Evolutionary conservation across 2,888 invertebrate species (phyloP).

Genomic region (Monoplex corrugatus): DNA sequence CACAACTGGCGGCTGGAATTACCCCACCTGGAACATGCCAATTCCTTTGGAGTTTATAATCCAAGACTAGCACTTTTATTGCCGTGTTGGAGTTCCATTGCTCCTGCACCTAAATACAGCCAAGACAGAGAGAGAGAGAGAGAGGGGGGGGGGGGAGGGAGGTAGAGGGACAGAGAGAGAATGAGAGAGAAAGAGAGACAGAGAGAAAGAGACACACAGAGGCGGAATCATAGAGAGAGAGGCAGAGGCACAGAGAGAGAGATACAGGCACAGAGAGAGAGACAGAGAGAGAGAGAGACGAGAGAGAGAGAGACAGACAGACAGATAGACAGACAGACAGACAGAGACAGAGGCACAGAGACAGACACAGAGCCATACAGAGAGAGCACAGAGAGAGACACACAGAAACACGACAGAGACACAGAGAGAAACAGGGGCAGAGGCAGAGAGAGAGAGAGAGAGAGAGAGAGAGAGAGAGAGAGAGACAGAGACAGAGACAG

Average conservation of each 20-base stretch:
- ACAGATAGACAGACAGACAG: neutral
- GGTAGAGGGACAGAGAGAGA: neutral
- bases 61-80: neutral
- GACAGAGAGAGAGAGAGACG: too few species aligned
- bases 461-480: neutral
- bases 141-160: neutral
- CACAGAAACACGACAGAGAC: too few species aligned
- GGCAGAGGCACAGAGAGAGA: too few species aligned
- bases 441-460: neutral
- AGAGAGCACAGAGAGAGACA: too few species aligned
- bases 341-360: neutral
- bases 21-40: constrained; percentile 7
- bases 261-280: too few species aligned
- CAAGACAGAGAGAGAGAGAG: constrained; percentile 1
- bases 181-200: neutral
- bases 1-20: neutral
- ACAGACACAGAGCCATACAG: neutral
- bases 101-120: too few species aligned
- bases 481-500: neutral
- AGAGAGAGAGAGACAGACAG: neutral
- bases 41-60: neutral
- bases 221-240: too few species aligned
- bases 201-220: too few species aligned
- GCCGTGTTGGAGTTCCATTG: neutral
- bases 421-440: neutral